phyloP scores from a whole-genome alignment of 2,113 vertebrate genomes.

The Nettapus auritus region DNA sequence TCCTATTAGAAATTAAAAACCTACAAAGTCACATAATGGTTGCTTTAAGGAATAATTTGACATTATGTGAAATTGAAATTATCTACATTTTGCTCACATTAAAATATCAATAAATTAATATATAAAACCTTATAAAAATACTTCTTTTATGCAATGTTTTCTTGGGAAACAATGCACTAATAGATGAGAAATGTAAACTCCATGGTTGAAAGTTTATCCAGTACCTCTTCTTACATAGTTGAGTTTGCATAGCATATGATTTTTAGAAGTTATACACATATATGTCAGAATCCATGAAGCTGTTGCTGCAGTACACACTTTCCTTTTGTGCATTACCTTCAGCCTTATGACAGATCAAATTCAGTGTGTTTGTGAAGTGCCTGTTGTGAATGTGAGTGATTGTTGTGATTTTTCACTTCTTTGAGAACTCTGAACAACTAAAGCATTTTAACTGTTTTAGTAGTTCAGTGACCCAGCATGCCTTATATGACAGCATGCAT shows the following conservation, averaged over 20 bases:
- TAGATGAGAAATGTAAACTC: neutral
- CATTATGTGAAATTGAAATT: neutral
- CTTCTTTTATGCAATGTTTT: neutral
- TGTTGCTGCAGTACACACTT: neutral
- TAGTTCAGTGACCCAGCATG: neutral
- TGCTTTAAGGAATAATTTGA: neutral
- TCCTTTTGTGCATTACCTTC: neutral
- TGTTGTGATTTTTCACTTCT: neutral
- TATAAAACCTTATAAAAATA: neutral
- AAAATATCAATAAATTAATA: neutral
- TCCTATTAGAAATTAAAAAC: neutral
- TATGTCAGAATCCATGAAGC: neutral
- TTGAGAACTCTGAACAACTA: neutral
- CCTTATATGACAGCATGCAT: neutral
- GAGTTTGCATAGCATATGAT: neutral
- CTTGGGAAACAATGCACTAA: neutral
- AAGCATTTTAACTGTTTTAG: neutral
- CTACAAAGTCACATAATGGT: neutral
- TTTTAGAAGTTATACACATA: neutral
- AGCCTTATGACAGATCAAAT: neutral
- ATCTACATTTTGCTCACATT: neutral
- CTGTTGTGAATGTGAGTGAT: neutral
- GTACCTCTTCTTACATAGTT: neutral
- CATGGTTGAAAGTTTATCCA: neutral
- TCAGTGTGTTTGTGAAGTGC: neutral